Conservation (phyloP, 2,797 vertebrate species). For the Vultur gryphus region DNA sequence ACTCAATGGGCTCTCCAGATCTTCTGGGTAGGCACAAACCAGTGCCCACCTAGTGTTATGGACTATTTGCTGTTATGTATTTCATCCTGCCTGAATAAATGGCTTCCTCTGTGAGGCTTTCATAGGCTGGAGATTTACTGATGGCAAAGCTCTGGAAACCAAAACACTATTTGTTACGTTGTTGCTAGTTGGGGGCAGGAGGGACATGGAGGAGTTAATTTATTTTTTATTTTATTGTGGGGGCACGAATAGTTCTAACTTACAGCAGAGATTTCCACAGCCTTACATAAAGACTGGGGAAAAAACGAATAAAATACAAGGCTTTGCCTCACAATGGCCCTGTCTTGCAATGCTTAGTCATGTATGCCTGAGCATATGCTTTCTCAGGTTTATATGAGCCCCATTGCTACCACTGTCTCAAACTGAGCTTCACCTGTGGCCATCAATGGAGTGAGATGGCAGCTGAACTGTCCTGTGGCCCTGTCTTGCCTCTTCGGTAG, state of each 20-base stretch:
- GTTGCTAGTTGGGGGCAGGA: background rate
- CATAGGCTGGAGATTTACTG: background rate
- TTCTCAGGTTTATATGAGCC: background rate
- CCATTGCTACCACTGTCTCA: background rate
- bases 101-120: background rate
- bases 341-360: background rate
- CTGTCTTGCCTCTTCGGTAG: background rate
- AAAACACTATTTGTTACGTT: background rate
- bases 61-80: background rate
- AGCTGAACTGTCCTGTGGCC: background rate
- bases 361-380: background rate
- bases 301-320: background rate
- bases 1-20: background rate
- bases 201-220: background rate
- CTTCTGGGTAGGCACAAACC: background rate
- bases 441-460: background rate
- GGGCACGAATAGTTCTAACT: background rate
- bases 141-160: background rate
- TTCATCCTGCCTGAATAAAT: background rate
- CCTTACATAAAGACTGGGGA: background rate
- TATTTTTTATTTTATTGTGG: background rate
- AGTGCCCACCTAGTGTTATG: background rate
- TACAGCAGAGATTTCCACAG: background rate
- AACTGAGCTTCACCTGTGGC: background rate
- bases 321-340: background rate